phyloP scores from a whole-genome alignment of 2,888 invertebrate species.

The Melanchra persicariae region DNA sequence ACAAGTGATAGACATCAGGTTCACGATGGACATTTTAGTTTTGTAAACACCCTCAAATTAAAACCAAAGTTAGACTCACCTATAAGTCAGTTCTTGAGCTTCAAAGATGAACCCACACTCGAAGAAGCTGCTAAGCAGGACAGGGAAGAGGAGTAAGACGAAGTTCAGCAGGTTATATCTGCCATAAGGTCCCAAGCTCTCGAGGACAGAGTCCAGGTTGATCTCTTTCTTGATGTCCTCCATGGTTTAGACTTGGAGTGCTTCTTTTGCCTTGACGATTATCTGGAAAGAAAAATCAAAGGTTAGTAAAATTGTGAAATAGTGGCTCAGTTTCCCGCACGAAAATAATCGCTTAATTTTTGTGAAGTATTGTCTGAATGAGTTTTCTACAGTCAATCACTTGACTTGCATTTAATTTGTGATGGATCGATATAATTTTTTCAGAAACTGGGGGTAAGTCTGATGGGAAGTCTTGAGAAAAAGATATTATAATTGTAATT shows the following conservation, averaged over 20 bases:
- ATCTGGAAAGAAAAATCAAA: constrained; percentile 68
- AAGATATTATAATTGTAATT: background rate
- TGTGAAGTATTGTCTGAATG: too few relatives aligned
- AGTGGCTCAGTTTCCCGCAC: background rate
- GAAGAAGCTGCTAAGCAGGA: constrained; percentile 85
- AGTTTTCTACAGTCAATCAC: too few relatives aligned
- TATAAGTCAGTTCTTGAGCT: constrained; percentile 83
- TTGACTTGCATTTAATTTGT: too few relatives aligned
- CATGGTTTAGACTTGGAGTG: constrained; percentile 64
- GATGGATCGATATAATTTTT: too few relatives aligned
- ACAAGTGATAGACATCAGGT: too few relatives aligned
- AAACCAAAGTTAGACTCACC: constrained; percentile 70
- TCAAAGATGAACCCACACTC: constrained; percentile 88
- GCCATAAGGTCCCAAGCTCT: constrained; percentile 86
- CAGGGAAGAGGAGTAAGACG: constrained; percentile 83
- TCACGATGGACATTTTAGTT: too few relatives aligned
- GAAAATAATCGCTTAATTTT: too few relatives aligned
- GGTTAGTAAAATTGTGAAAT: background rate
- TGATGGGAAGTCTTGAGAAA: background rate
- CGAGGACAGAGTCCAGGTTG: constrained; percentile 86
- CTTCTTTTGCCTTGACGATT: constrained; percentile 29
- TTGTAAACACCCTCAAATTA: background rate
- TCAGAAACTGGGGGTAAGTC: too few relatives aligned
- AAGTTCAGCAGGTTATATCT: constrained; percentile 87
- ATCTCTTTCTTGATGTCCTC: constrained; percentile 86